These are phyloP conservation scores for Garrulus glandarius DNA, from an alignment of 2,797 vertebrate species.

Conservation along the genomic window DNA sequence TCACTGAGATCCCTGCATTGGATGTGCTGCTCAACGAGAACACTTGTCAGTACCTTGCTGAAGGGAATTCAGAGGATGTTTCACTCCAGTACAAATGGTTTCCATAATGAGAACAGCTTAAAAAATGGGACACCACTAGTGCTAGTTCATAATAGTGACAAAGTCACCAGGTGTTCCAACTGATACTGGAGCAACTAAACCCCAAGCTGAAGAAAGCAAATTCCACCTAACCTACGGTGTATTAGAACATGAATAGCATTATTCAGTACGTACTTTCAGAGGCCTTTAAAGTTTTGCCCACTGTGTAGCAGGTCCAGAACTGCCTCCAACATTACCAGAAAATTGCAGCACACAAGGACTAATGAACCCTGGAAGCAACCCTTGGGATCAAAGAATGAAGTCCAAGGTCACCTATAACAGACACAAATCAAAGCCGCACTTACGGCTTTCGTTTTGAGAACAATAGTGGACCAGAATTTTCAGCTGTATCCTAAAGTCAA, in stretches of 20 bases:
- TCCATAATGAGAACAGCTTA: background rate
- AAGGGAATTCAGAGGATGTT: background rate
- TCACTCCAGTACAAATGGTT: background rate
- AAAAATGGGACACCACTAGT: background rate
- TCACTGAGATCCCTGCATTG: no score
- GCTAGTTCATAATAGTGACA: background rate
- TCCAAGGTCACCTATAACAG: background rate
- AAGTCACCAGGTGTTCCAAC: background rate
- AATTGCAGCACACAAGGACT: background rate
- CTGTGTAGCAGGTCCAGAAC: background rate
- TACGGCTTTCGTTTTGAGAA: background rate
- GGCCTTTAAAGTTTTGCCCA: background rate
- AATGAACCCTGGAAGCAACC: background rate
- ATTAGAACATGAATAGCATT: background rate
- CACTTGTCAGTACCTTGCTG: background rate
- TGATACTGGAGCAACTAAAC: background rate
- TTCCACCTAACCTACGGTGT: fast-evolving
- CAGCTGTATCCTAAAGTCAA: background rate
- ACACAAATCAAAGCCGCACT: background rate
- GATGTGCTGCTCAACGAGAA: fast-evolving
- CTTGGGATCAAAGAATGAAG: background rate
- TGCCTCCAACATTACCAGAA: background rate
- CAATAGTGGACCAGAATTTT: background rate
- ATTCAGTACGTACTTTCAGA: background rate
- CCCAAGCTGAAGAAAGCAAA: background rate